A percentile compares a stretch with the other conserved stretches of the same genome.
Evolutionary conservation across 2,888 invertebrate species (phyloP).

Genomic region (Nomada flava): DNA sequence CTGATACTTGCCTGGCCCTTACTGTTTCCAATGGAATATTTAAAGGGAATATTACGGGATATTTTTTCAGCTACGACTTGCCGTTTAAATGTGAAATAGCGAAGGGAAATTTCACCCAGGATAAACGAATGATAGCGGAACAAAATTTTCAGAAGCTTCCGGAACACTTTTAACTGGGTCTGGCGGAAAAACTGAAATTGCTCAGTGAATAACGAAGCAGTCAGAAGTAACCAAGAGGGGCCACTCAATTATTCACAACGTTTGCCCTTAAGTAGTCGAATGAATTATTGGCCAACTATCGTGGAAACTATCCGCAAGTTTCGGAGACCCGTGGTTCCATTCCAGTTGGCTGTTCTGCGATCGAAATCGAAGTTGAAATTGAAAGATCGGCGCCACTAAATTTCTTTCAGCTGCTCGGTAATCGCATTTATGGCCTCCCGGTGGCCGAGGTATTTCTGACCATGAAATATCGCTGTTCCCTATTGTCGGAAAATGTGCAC

Average conservation of each 20-base stretch:
- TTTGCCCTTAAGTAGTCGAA: background rate
- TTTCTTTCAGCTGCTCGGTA: too few relatives aligned
- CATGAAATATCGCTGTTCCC: constrained; percentile 2
- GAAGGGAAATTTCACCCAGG: too few relatives aligned
- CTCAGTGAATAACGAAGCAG: background rate
- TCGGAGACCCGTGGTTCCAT: background rate
- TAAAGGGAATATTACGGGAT: too few relatives aligned
- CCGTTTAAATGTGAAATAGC: too few relatives aligned
- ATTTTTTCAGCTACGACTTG: too few relatives aligned
- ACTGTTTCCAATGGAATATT: too few relatives aligned
- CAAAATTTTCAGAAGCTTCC: too few relatives aligned
- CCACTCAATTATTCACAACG: constrained; percentile 2
- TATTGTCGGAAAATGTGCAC: constrained; percentile 27
- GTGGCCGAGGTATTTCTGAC: too few relatives aligned
- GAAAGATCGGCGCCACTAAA: too few relatives aligned
- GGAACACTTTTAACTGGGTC: too few relatives aligned
- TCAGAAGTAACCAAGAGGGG: background rate
- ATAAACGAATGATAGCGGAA: too few relatives aligned
- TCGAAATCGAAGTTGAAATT: background rate
- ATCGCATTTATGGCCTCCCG: too few relatives aligned
- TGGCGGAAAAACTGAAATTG: background rate
- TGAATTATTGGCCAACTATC: background rate
- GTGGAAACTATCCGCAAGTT: background rate
- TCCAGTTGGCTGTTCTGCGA: background rate
- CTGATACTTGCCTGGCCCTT: background rate